These are phyloP conservation scores for Pheosia gnoma DNA, from an alignment of 2,888 invertebrate species.

Conservation along the genomic window DNA sequence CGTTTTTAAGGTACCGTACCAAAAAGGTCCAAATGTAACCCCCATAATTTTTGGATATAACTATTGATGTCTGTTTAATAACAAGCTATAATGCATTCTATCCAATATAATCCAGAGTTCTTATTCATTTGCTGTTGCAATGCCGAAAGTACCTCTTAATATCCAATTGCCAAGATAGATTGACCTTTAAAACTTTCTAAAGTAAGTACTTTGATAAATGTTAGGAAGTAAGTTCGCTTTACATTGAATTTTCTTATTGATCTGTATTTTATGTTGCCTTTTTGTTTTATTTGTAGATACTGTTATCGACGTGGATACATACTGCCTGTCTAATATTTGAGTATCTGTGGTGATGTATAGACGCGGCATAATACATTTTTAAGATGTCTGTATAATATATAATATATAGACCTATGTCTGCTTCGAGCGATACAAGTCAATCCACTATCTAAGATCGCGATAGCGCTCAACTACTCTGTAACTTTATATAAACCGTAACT, in stretches of 20 bases:
- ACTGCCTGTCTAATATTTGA: not conserved
- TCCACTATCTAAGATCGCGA: no score
- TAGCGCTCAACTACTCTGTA: no score
- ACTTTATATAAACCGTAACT: no score
- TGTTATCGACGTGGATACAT: constrained; percentile 7
- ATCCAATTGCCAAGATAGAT: constrained; percentile 28
- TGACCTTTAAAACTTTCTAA: constrained; percentile 28
- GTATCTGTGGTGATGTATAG: no score
- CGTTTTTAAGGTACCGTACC: no score
- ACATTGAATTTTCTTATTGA: constrained; percentile 43
- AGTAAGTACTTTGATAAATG: constrained; percentile 28
- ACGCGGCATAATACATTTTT: no score
- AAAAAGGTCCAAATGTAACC: no score
- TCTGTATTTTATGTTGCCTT: constrained; percentile 16
- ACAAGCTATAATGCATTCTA: not conserved
- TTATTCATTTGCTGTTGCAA: not conserved
- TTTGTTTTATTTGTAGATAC: constrained; percentile 7
- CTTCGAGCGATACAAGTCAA: no score
- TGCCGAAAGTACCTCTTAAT: not conserved
- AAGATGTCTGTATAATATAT: no score
- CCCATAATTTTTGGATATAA: no score
- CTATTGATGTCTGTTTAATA: not conserved
- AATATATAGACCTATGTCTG: no score
- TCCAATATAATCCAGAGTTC: not conserved
- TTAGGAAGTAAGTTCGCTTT: constrained; percentile 30